These are phyloP conservation scores for cat (Felis catus) DNA, from an alignment of 2,113 vertebrate genomes.

Conservation along the genomic window F.catus_Fca126_mat1.0 CM031414.1:86025001-86025500, in stretches of 20 bases:
- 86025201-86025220: not conserved
- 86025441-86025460: conserved; percentile 70
- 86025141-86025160: not conserved
- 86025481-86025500: conserved; percentile 68
- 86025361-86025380: not conserved
- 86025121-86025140: not conserved
- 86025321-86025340: not conserved
- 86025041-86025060: not conserved
- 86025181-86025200: no score
- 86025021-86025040: not conserved
- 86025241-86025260: not conserved
- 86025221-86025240: not conserved
- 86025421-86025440: conserved; percentile 63
- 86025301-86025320: not conserved
- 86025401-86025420: not conserved
- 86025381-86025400: not conserved
- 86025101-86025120: not conserved
- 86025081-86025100: not conserved
- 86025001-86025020: not conserved
- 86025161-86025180: accelerated
- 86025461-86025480: conserved; percentile 71
- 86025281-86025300: not conserved
- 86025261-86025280: not conserved
- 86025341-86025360: not conserved
- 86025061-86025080: not conserved